phyloP scores from a whole-genome alignment of 2,888 invertebrate species.

The Heteromyza rotundicornis region DNA sequence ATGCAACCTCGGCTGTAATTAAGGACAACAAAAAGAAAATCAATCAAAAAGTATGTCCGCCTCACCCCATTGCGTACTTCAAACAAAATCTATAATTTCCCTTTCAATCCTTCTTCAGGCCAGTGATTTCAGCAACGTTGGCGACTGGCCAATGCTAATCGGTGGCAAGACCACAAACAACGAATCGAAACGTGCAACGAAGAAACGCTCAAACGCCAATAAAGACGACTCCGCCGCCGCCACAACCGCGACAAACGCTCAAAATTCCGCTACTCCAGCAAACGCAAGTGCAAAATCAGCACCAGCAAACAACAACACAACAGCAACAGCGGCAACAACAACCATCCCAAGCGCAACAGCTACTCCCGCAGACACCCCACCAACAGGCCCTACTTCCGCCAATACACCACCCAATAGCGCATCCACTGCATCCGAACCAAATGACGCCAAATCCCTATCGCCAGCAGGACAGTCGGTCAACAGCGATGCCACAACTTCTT shows the following conservation, averaged over 20 bases:
- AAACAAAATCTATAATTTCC: background rate
- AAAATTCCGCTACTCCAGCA: constrained; percentile 13
- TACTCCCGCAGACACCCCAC: constrained; percentile 26
- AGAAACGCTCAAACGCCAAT: constrained; percentile 44
- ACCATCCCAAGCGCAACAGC: constrained; percentile 24
- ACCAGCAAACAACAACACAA: constrained; percentile 19
- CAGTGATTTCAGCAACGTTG: constrained; percentile 85
- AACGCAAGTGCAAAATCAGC: constrained; percentile 1
- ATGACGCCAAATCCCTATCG: constrained; percentile 32
- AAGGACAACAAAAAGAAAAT: constrained; percentile 65
- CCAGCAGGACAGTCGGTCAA: constrained; percentile 17
- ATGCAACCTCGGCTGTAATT: constrained; percentile 59
- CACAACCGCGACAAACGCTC: constrained; percentile 27
- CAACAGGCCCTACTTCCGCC: background rate
- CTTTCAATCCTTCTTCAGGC: constrained; percentile 64
- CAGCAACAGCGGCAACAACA: constrained; percentile 14
- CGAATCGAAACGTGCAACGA: constrained; percentile 59
- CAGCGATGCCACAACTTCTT: constrained; percentile 23
- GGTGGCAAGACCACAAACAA: constrained; percentile 67
- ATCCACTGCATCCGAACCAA: constrained; percentile 28
- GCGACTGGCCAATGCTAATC: constrained; percentile 87
- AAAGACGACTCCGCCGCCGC: constrained; percentile 21
- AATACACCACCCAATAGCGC: background rate
- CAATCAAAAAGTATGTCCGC: constrained; percentile 66
- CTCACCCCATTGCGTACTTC: constrained; percentile 10